phyloP scores from a whole-genome alignment of 1,140 invertebrate species.

The Conopomorpha cramerella region DNA sequence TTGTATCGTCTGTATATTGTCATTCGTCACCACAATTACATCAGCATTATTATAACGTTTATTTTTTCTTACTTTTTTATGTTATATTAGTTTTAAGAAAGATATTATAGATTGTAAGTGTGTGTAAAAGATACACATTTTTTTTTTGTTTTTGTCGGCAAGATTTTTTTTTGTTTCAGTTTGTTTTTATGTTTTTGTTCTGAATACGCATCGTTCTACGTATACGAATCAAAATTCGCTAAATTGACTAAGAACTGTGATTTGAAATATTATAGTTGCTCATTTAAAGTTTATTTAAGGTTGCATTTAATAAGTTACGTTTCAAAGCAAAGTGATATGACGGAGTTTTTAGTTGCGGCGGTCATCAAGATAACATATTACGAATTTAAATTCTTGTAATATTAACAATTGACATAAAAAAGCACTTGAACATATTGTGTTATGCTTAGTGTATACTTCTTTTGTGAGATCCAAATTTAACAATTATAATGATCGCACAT shows the following conservation, averaged over 20 bases:
- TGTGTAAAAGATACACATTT: not conserved
- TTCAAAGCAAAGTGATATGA: slow-evolving; percentile 1
- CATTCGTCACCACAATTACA: no score
- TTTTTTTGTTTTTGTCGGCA: not conserved
- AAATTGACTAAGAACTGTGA: slow-evolving; percentile 25
- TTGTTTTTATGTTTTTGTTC: slow-evolving; percentile 10
- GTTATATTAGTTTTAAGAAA: not conserved
- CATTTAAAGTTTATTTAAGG: slow-evolving; percentile 44
- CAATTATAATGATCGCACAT: no score
- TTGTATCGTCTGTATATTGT: no score
- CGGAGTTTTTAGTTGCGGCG: not conserved
- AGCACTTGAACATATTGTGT: no score
- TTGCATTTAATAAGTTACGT: slow-evolving; percentile 12
- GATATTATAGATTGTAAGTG: not conserved
- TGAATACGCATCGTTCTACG: slow-evolving; percentile 3
- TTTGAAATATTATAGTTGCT: slow-evolving; percentile 40
- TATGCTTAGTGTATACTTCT: no score
- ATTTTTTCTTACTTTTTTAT: not conserved
- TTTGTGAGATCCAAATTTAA: no score
- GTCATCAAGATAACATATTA: no score
- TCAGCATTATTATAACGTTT: no score
- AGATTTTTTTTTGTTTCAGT: not conserved
- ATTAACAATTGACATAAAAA: no score
- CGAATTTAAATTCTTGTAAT: no score
- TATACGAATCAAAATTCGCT: slow-evolving; percentile 2